Conservation (phyloP, 2,888 invertebrate species). For the Mongoloraphidia duomilia region DNA sequence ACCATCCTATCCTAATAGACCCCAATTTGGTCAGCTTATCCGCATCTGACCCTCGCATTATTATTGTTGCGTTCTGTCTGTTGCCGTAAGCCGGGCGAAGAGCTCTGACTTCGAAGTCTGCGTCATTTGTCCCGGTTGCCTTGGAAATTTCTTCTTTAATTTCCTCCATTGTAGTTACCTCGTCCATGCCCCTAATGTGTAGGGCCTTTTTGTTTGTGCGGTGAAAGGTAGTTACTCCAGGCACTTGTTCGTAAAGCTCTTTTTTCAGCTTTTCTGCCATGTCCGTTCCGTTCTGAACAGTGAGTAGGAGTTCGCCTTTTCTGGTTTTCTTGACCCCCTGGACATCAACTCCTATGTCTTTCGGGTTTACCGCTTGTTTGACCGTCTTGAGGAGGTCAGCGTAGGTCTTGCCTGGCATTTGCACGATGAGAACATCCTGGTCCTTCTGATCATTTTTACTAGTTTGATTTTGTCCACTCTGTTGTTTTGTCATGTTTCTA, state of each 20-base stretch:
- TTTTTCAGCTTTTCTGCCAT: conserved; percentile 6
- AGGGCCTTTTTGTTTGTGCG: conserved; percentile 5
- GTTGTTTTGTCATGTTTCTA: too few relatives aligned
- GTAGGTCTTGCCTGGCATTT: too few relatives aligned
- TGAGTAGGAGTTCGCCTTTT: conserved; percentile 7
- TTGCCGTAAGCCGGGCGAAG: too few relatives aligned
- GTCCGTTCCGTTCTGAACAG: conserved; percentile 7
- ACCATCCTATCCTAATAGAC: conserved; percentile 5
- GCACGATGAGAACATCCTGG: too few relatives aligned
- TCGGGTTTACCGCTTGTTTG: too few relatives aligned
- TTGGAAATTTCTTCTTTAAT: conserved; percentile 1
- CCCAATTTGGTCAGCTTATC: too few relatives aligned
- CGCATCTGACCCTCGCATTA: too few relatives aligned
- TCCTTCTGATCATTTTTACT: too few relatives aligned
- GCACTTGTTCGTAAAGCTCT: conserved; percentile 5
- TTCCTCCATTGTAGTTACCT: conserved; percentile 5
- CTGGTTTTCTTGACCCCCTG: conserved; percentile 3
- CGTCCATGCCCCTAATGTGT: conserved; percentile 11
- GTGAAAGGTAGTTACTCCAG: not conserved
- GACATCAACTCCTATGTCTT: conserved; percentile 5
- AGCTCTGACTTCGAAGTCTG: too few relatives aligned
- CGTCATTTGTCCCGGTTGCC: not conserved
- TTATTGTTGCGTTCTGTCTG: too few relatives aligned
- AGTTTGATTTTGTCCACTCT: too few relatives aligned
- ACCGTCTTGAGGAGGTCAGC: conserved; percentile 3